phyloP scores from a whole-genome alignment of 1,140 invertebrate species.

The Goniozus legneri region DNA sequence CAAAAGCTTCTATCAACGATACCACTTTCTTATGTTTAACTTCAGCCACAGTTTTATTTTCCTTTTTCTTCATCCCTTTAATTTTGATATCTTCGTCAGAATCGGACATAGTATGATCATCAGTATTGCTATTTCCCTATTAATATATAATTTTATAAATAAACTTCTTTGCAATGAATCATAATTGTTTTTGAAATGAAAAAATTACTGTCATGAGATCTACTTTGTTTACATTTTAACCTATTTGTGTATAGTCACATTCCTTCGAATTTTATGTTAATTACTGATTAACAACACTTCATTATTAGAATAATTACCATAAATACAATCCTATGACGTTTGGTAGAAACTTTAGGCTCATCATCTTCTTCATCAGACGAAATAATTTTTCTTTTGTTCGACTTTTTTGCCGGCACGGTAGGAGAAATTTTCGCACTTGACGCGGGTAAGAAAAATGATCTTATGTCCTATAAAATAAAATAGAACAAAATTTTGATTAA shows the following conservation, averaged over 20 bases:
- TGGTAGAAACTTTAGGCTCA: background rate
- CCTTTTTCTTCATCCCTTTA: constrained; percentile 24
- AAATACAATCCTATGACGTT: background rate
- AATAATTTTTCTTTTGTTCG: constrained; percentile 26
- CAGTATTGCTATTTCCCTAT: too few species aligned
- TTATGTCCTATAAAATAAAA: constrained; percentile 29
- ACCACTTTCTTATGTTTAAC: constrained; percentile 15
- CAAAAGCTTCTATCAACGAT: constrained; percentile 42
- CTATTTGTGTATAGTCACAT: background rate
- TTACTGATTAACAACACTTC: background rate
- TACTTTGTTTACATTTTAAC: constrained; percentile 24
- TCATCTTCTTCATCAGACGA: constrained; percentile 39
- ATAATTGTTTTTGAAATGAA: too few species aligned
- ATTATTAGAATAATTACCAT: too few species aligned
- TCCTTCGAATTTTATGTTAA: constrained; percentile 9
- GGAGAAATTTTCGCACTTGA: background rate
- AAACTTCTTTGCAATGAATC: too few species aligned
- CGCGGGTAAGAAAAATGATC: constrained; percentile 24
- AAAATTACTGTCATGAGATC: constrained; percentile 9
- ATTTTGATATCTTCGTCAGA: constrained; percentile 40
- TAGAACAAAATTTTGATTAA: background rate
- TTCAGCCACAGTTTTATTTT: constrained; percentile 20
- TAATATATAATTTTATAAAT: too few species aligned
- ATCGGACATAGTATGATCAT: constrained; percentile 36
- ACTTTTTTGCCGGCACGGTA: constrained; percentile 9